phyloP scores from a whole-genome alignment of 2,888 invertebrate genomes.

The Rhodophaea formosa region DNA sequence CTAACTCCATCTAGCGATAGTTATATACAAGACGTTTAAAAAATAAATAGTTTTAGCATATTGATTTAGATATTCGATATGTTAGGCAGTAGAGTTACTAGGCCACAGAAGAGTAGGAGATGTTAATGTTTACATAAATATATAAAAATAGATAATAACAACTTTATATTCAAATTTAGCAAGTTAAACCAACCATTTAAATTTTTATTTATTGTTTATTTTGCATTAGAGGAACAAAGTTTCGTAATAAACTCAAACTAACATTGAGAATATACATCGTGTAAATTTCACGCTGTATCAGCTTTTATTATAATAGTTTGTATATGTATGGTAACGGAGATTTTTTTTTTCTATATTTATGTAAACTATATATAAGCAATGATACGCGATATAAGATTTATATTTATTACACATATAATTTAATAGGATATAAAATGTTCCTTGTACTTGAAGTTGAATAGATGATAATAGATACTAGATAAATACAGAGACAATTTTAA shows the following conservation, averaged over 20 bases:
- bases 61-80: conserved; percentile 67
- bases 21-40: conserved; percentile 51
- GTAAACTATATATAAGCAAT: conserved; percentile 41
- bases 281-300: too few relatives aligned
- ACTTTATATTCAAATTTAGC: too few relatives aligned
- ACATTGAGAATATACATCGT: too few relatives aligned
- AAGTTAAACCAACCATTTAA: neutral
- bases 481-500: neutral
- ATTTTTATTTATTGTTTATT: conserved; percentile 7
- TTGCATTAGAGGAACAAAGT: neutral
- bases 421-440: conserved; percentile 28
- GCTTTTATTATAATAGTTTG: neutral
- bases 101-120: conserved; percentile 56
- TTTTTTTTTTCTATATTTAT: conserved; percentile 30
- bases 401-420: conserved; percentile 29
- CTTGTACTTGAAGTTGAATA: conserved; percentile 28
- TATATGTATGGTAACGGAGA: neutral
- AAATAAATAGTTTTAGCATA: conserved; percentile 64
- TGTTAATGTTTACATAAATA: conserved; percentile 34
- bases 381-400: conserved; percentile 30
- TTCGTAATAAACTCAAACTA: too few relatives aligned
- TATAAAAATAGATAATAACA: conserved; percentile 11
- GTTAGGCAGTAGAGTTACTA: conserved; percentile 70
- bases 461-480: conserved; percentile 26
- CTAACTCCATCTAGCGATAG: conserved; percentile 59